Conservation (phyloP, 1,140 invertebrate genomes). For the Halyomorpha halys region DNA sequence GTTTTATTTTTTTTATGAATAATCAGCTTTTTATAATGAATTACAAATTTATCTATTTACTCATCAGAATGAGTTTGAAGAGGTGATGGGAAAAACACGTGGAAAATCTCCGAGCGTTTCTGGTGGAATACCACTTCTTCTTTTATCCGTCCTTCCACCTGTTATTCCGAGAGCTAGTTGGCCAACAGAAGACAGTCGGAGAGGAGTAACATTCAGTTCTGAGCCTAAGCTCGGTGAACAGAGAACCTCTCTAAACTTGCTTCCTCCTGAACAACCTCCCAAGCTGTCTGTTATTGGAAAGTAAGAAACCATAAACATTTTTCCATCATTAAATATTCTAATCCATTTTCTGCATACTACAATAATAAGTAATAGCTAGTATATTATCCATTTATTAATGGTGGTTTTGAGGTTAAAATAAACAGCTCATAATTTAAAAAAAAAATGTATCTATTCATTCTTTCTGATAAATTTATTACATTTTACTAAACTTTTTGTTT, state of each 20-base stretch:
- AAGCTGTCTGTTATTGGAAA: slow-evolving; percentile 1
- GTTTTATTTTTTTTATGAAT: too few relatives aligned
- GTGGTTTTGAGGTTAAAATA: too few relatives aligned
- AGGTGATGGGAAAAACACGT: slow-evolving; percentile 21
- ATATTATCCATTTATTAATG: too few relatives aligned
- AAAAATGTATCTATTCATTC: too few relatives aligned
- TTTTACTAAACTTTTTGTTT: too few relatives aligned
- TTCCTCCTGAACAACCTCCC: slow-evolving; percentile 8
- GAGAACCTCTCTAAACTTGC: neutral
- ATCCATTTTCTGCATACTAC: too few relatives aligned
- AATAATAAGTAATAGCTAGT: too few relatives aligned
- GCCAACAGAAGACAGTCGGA: slow-evolving; percentile 33
- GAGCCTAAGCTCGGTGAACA: slow-evolving; percentile 51
- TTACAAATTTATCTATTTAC: too few relatives aligned
- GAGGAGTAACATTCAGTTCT: slow-evolving; percentile 48
- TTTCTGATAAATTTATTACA: too few relatives aligned
- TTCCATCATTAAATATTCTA: neutral
- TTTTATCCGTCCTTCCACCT: slow-evolving; percentile 58
- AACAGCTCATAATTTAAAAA: too few relatives aligned
- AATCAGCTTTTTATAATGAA: too few relatives aligned
- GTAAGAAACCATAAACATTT: neutral
- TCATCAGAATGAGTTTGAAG: slow-evolving; percentile 20
- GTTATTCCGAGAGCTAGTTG: slow-evolving; percentile 51
- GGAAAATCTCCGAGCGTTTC: slow-evolving; percentile 48
- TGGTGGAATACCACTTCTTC: slow-evolving; percentile 53